A percentile compares a stretch with the other conserved stretches of the same genome.
Conservation (phyloP, 2,113 vertebrate genomes). For the Thymallus thymallus region DNA sequence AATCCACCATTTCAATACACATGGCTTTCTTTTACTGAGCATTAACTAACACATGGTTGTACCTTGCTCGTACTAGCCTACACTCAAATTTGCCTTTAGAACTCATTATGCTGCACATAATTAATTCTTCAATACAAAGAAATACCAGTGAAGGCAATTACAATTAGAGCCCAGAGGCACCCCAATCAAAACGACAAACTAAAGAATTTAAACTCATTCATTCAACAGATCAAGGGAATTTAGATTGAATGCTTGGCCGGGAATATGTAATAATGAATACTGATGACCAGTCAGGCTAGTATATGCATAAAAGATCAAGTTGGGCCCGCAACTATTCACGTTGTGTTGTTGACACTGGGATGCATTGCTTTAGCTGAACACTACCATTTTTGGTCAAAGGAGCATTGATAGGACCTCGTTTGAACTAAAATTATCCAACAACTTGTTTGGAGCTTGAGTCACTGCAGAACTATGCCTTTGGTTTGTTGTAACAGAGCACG, state of each 20-base stretch:
- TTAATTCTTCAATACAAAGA: too few relatives aligned
- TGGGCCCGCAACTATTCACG: background rate
- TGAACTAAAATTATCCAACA: slow-evolving; percentile 57
- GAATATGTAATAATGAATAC: background rate
- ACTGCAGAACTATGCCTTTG: slow-evolving; percentile 36
- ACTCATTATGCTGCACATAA: too few relatives aligned
- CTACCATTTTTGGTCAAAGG: slow-evolving; percentile 81
- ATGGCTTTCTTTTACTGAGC: background rate
- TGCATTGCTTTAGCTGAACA: slow-evolving; percentile 63
- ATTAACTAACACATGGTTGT: too few relatives aligned
- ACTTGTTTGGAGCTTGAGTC: background rate
- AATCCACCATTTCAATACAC: too few relatives aligned
- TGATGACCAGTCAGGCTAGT: background rate
- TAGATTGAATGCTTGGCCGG: slow-evolving; percentile 6
- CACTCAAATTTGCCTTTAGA: too few relatives aligned
- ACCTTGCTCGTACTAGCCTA: too few relatives aligned
- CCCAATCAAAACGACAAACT: background rate
- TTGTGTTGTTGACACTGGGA: background rate
- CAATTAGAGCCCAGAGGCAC: background rate
- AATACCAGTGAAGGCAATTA: slow-evolving; percentile 6
- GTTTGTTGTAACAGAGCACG: slow-evolving; percentile 17
- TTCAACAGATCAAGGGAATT: background rate
- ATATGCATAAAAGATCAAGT: slow-evolving; percentile 8
- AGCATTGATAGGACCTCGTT: slow-evolving; percentile 47
- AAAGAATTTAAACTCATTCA: background rate